phyloP scores from a whole-genome alignment of 2,888 invertebrate genomes.

The Troilus luridus region DNA sequence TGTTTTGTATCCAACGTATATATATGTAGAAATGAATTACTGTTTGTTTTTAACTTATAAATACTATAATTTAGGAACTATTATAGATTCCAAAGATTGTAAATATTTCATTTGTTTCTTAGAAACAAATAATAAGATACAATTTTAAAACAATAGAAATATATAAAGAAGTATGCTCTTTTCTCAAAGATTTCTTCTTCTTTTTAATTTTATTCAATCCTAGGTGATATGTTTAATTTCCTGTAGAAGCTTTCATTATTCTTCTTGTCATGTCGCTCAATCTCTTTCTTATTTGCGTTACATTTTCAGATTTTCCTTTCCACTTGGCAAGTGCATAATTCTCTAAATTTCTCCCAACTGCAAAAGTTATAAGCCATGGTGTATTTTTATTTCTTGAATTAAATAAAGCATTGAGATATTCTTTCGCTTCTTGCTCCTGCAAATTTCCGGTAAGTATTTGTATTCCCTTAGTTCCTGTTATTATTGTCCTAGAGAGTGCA shows the following conservation, averaged over 20 bases:
- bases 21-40: no score
- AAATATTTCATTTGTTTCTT: background rate
- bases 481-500: conserved; percentile 29
- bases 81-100: background rate
- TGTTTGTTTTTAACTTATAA: no score
- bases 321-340: background rate
- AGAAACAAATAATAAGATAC: background rate
- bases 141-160: background rate
- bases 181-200: background rate
- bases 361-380: conserved; percentile 49
- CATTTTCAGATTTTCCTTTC: conserved; percentile 19
- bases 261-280: background rate
- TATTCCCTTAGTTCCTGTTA: conserved; percentile 39
- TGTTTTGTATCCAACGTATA: no score
- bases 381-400: background rate
- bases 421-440: background rate
- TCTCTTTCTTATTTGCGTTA: conserved; percentile 10
- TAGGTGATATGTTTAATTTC: background rate
- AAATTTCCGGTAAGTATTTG: conserved; percentile 31
- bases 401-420: conserved; percentile 32
- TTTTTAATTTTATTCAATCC: background rate
- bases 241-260: background rate
- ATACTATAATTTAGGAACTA: no score
- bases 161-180: background rate
- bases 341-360: conserved; percentile 41